A percentile compares a stretch with the other conserved stretches of the same genome.
These are phyloP conservation scores for Esperia sulphurella DNA, from an alignment of 2,888 invertebrate species.

Conservation along the genomic window DNA sequence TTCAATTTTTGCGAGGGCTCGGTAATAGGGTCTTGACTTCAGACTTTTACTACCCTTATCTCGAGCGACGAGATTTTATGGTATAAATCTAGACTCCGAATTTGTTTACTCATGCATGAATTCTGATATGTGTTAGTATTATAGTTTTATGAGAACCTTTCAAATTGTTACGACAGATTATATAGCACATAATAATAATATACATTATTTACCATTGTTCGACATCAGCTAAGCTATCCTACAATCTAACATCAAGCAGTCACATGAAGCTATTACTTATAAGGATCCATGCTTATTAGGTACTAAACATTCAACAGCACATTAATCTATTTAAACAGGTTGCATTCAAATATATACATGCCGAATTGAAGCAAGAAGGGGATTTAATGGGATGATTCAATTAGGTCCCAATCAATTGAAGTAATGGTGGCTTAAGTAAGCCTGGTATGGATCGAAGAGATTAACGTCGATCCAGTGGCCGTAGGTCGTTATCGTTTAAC, in stretches of 20 bases:
- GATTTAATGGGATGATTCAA: constrained; percentile 23
- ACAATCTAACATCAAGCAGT: constrained; percentile 3
- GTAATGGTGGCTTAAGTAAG: constrained; percentile 42
- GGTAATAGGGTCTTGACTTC: constrained; percentile 8
- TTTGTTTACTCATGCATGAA: no score
- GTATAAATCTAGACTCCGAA: neutral
- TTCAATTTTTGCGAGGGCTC: constrained; percentile 9
- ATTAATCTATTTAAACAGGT: constrained; percentile 21
- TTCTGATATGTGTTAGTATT: neutral
- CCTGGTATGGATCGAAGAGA: constrained; percentile 37
- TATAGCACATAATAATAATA: no score
- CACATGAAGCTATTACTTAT: constrained; percentile 1
- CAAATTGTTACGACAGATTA: no score
- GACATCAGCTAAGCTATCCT: neutral
- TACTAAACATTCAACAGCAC: constrained; percentile 15
- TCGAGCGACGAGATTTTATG: neutral
- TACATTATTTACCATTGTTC: neutral
- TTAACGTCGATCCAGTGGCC: constrained; percentile 41
- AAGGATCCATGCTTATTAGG: constrained; percentile 12
- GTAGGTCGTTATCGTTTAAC: constrained; percentile 50
- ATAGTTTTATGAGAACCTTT: no score
- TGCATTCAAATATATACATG: constrained; percentile 32
- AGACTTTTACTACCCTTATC: constrained; percentile 5
- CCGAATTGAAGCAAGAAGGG: constrained; percentile 24
- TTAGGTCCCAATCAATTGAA: constrained; percentile 35